Evolutionary conservation across 1,140 invertebrate genomes (phyloP).

Genomic region (Dendrolimus punctatus): DNA sequence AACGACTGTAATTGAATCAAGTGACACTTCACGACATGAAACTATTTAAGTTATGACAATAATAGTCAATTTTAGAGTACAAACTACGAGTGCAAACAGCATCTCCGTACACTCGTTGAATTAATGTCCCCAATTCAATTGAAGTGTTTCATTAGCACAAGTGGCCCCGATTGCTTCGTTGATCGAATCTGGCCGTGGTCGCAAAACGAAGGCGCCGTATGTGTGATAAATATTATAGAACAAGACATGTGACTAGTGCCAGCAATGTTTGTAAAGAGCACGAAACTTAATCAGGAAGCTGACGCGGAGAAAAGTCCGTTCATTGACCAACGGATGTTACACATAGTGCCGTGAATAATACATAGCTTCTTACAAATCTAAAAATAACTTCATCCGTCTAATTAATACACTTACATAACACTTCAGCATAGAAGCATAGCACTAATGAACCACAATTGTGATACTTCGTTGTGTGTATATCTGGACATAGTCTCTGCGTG

Average conservation of each 20-base stretch:
- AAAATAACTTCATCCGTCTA: no score
- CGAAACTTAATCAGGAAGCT: conserved; percentile 9
- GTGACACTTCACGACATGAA: no score
- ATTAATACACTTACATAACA: background rate
- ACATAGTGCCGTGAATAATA: no score
- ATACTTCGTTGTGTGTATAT: no score
- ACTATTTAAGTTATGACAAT: background rate
- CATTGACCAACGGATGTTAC: background rate
- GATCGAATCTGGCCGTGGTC: conserved; percentile 41
- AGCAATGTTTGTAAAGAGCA: no score
- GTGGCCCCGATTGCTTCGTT: conserved; percentile 69
- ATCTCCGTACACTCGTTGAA: conserved; percentile 48
- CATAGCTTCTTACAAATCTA: no score
- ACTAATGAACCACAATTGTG: no score
- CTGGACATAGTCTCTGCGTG: no score
- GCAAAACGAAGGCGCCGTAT: conserved; percentile 32
- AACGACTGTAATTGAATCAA: no score
- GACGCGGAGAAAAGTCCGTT: conserved; percentile 3
- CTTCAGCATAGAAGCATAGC: background rate
- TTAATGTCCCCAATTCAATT: conserved; percentile 71
- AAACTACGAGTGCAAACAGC: conserved; percentile 44
- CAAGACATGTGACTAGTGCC: background rate
- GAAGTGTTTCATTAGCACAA: conserved; percentile 71
- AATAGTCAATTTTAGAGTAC: conserved; percentile 26
- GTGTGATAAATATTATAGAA: background rate